These are phyloP conservation scores for Crotalus adamanteus DNA, from an alignment of 2,797 vertebrate genomes.

Conservation along the genomic window DNA sequence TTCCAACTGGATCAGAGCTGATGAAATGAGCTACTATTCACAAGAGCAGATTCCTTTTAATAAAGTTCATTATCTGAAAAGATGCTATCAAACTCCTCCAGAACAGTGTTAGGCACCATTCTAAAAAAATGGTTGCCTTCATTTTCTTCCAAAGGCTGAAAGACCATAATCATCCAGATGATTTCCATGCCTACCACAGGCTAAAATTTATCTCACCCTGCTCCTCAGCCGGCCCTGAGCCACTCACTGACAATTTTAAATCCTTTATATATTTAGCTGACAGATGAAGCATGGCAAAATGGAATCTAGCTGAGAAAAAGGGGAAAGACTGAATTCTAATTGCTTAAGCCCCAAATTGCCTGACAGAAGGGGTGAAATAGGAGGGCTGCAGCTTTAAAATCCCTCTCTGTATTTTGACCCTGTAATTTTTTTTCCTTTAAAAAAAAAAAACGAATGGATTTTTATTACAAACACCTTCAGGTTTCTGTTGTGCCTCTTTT, in stretches of 20 bases:
- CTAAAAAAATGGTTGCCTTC: background rate
- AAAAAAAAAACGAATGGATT: background rate
- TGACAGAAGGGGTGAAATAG: background rate
- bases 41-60: background rate
- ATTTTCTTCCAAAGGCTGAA: background rate
- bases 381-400: background rate
- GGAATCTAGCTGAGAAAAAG: background rate
- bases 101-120: background rate
- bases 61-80: background rate
- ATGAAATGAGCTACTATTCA: background rate
- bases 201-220: background rate
- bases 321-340: background rate
- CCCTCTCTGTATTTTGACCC: background rate
- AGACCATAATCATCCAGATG: background rate
- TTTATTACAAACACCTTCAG: background rate
- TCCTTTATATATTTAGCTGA: background rate
- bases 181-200: background rate
- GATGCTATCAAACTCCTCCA: background rate
- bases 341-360: background rate
- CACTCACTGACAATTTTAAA: background rate
- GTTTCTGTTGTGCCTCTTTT: background rate
- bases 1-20: background rate
- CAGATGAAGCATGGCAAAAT: background rate
- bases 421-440: background rate
- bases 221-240: background rate